phyloP scores from a whole-genome alignment of 1,140 invertebrate species.

The Penaeus japonicus region DNA sequence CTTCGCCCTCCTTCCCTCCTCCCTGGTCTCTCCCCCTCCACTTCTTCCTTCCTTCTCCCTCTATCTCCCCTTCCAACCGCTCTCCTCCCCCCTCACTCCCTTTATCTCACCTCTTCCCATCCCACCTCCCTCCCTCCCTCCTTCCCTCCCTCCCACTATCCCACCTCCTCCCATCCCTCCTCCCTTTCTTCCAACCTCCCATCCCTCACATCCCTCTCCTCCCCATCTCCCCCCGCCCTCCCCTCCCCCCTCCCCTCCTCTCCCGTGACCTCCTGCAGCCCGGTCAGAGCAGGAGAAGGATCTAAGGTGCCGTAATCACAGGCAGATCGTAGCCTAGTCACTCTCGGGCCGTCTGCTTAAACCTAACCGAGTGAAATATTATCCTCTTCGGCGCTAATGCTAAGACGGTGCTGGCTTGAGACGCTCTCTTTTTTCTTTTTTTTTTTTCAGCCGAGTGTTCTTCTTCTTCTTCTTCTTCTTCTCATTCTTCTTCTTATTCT shows the following conservation, averaged over 20 bases:
- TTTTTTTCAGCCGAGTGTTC: neutral
- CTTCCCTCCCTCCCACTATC: no score
- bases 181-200: neutral
- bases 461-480: neutral
- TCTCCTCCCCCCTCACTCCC: neutral
- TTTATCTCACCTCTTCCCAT: neutral
- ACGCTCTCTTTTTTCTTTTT: neutral
- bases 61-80: neutral
- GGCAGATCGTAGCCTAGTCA: slow-evolving; percentile 39
- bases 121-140: neutral
- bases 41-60: neutral
- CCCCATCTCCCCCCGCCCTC: neutral
- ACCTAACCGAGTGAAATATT: slow-evolving; percentile 55
- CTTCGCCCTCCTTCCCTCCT: neutral
- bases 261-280: neutral
- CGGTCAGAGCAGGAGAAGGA: neutral
- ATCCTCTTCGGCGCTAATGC: neutral
- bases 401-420: neutral
- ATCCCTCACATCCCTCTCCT: neutral
- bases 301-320: neutral
- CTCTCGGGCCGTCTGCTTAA: slow-evolving; percentile 39
- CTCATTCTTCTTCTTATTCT: neutral
- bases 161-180: neutral
- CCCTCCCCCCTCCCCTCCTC: neutral
- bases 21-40: no score